Conservation (phyloP, 2,113 vertebrate species). For the Tachysurus vachellii region DNA sequence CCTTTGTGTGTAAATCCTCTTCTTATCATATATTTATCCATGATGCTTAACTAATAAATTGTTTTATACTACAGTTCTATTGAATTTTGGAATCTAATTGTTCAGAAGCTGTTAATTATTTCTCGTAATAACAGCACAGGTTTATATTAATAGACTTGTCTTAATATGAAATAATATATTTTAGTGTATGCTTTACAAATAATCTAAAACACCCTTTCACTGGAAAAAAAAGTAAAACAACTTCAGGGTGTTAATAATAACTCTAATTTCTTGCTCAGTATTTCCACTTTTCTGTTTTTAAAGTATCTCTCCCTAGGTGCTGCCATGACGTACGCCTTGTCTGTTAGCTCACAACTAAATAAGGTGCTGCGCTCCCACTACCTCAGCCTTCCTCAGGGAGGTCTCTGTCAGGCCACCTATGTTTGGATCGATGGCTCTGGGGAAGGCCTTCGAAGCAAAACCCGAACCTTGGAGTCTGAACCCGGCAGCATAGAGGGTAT, state of each 20-base stretch:
- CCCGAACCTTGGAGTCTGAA: conserved; percentile 70
- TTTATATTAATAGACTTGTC: background rate
- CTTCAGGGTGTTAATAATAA: background rate
- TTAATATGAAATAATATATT: background rate
- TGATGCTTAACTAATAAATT: background rate
- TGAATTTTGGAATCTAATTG: background rate
- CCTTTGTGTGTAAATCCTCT: background rate
- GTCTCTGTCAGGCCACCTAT: conserved; percentile 72
- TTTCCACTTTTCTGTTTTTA: background rate
- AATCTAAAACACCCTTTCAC: background rate
- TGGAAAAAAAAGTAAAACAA: no score
- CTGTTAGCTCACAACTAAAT: conserved; percentile 75
- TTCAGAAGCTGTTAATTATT: background rate
- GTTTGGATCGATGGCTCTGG: conserved; percentile 80
- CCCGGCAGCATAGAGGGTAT: conserved; percentile 72
- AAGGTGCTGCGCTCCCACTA: conserved; percentile 76
- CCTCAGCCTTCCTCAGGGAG: conserved; percentile 71
- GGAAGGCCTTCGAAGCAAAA: conserved; percentile 74
- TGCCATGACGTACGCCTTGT: conserved; percentile 63
- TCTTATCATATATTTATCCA: background rate
- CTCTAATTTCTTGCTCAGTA: background rate
- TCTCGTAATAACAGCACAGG: background rate
- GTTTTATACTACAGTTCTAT: background rate
- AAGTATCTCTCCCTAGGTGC: background rate
- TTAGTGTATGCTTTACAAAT: no score